Evolutionary conservation across 2,113 vertebrate genomes (phyloP).

Genomic region (Xerus inauris): DNA sequence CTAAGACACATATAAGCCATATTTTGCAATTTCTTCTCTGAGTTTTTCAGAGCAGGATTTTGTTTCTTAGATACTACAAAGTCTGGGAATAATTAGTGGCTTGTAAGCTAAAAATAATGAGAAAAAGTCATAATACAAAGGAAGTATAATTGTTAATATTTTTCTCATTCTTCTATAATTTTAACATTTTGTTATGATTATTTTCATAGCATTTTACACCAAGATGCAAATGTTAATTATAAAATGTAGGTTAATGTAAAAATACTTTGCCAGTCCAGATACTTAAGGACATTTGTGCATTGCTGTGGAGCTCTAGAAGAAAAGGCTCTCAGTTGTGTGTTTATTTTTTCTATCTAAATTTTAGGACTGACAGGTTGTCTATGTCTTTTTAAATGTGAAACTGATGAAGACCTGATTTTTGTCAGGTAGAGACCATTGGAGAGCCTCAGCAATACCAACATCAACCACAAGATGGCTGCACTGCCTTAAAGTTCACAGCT

Average conservation of each 20-base stretch:
- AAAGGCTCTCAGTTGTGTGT: neutral
- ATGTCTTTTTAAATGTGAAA: neutral
- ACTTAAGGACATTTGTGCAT: neutral
- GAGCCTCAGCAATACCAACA: conserved; percentile 38
- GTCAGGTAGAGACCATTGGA: neutral
- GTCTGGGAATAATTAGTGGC: neutral
- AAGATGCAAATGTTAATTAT: neutral
- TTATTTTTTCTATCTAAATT: neutral
- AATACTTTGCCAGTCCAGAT: neutral
- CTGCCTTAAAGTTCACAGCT: conserved; percentile 77
- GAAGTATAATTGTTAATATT: neutral
- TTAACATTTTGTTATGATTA: neutral
- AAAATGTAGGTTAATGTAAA: conserved; percentile 14
- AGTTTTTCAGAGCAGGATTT: neutral
- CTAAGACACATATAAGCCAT: neutral
- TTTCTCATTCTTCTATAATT: neutral
- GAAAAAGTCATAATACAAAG: neutral
- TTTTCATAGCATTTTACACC: conserved; percentile 48
- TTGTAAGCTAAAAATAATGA: neutral
- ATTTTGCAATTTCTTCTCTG: neutral
- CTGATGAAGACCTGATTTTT: neutral
- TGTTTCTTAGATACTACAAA: neutral
- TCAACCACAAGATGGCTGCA: conserved; percentile 87
- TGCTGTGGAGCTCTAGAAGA: neutral
- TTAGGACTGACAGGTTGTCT: neutral